phyloP scores from a whole-genome alignment of 2,797 vertebrate genomes.

The Tapera naevia region DNA sequence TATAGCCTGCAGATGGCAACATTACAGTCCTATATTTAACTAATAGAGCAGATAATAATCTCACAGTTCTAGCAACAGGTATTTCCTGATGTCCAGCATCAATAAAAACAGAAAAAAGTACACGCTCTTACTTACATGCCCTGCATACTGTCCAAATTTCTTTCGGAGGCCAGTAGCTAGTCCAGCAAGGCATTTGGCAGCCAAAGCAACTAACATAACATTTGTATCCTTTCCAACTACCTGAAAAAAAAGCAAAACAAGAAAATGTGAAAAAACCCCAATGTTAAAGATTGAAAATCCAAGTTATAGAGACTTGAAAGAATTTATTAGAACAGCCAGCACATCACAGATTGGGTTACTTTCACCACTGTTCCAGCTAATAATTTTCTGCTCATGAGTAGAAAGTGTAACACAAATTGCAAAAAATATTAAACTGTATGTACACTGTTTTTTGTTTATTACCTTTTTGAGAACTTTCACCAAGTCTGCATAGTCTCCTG shows the following conservation, averaged over 20 bases:
- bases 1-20: background rate
- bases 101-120: background rate
- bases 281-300: background rate
- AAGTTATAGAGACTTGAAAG: background rate
- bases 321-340: background rate
- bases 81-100: background rate
- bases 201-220: conserved; percentile 94
- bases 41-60: background rate
- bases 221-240: conserved; percentile 97
- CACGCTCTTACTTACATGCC: conserved; percentile 84
- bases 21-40: background rate
- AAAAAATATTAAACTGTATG: background rate
- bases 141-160: conserved; percentile 97
- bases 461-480: conserved; percentile 96
- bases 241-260: conserved; percentile 71
- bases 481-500: conserved; percentile 93
- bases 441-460: background rate
- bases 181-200: conserved; percentile 93
- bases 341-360: background rate
- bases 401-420: background rate
- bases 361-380: background rate
- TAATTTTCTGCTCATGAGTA: background rate
- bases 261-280: background rate
- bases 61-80: background rate
- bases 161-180: conserved; percentile 92